phyloP scores from a whole-genome alignment of 2,113 vertebrate genomes.

The Beaufortia kweichowensis region DNA sequence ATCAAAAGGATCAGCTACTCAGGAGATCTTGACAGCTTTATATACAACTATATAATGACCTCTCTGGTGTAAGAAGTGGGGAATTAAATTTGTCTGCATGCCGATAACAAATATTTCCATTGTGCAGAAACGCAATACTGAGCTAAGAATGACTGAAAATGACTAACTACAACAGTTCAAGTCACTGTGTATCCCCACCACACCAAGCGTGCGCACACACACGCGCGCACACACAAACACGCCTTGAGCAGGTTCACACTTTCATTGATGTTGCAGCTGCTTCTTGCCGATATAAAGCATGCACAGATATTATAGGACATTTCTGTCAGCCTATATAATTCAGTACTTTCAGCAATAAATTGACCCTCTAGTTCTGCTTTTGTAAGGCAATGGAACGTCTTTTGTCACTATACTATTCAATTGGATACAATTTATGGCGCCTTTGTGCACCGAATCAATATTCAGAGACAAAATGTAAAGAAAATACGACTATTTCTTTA shows the following conservation, averaged over 20 bases:
- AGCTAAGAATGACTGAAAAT: neutral
- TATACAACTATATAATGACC: neutral
- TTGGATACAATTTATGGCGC: neutral
- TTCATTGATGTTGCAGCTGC: conserved; percentile 48
- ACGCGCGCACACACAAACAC: neutral
- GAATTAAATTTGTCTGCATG: neutral
- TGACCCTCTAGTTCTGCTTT: conserved; percentile 22
- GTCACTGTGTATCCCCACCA: neutral
- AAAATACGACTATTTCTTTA: neutral
- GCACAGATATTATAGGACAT: neutral
- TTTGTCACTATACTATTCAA: conserved; percentile 22
- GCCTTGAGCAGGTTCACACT: conserved; percentile 41
- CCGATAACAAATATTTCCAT: neutral
- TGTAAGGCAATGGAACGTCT: conserved; percentile 28
- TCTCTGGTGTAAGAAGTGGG: neutral
- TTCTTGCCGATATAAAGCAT: conserved; percentile 46
- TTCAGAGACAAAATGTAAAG: neutral
- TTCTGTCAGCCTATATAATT: conserved; percentile 34
- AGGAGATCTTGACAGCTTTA: neutral
- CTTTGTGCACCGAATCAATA: conserved; percentile 24
- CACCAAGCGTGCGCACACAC: neutral
- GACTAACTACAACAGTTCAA: neutral
- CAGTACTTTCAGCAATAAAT: conserved; percentile 35
- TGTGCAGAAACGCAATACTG: neutral
- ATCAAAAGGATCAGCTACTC: neutral